phyloP scores from a whole-genome alignment of 2,888 invertebrate species.

The Melanostoma scalare region DNA sequence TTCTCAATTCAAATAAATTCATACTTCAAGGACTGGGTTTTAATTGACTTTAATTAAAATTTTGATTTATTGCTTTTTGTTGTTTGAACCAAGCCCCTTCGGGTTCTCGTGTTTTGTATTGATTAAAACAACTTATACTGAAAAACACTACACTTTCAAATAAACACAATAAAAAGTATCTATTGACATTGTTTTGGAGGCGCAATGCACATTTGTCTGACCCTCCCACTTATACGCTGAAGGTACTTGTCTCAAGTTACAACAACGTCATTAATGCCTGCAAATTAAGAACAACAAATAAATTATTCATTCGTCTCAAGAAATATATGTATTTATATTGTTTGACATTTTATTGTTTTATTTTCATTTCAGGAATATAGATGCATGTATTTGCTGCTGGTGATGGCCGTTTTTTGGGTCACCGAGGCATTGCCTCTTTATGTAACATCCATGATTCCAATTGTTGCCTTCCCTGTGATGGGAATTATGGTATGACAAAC shows the following conservation, averaged over 20 bases:
- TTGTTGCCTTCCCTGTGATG: constrained; percentile 91
- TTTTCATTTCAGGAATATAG: constrained; percentile 84
- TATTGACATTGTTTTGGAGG: constrained; percentile 34
- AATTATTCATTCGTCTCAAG: constrained; percentile 36
- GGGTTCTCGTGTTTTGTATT: neutral
- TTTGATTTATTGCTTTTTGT: constrained; percentile 32
- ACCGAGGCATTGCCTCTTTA: constrained; percentile 91
- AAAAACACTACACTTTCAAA: too few relatives aligned
- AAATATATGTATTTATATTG: neutral
- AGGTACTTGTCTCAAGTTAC: constrained; percentile 30
- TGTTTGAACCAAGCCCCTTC: constrained; percentile 21
- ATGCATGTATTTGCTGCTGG: constrained; percentile 90
- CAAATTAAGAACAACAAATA: constrained; percentile 41
- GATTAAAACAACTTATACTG: constrained; percentile 39
- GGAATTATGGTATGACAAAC: constrained; percentile 85
- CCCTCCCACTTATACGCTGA: constrained; percentile 14
- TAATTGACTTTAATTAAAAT: constrained; percentile 21
- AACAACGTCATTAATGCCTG: neutral
- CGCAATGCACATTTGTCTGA: constrained; percentile 15
- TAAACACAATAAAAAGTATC: constrained; percentile 9
- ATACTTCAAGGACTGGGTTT: neutral
- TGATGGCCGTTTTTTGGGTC: constrained; percentile 94
- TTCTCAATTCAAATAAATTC: constrained; percentile 9
- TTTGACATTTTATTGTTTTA: neutral
- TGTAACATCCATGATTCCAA: constrained; percentile 92